phyloP scores from a whole-genome alignment of 1,140 invertebrate species.

The Drosophila pectinifera region DNA sequence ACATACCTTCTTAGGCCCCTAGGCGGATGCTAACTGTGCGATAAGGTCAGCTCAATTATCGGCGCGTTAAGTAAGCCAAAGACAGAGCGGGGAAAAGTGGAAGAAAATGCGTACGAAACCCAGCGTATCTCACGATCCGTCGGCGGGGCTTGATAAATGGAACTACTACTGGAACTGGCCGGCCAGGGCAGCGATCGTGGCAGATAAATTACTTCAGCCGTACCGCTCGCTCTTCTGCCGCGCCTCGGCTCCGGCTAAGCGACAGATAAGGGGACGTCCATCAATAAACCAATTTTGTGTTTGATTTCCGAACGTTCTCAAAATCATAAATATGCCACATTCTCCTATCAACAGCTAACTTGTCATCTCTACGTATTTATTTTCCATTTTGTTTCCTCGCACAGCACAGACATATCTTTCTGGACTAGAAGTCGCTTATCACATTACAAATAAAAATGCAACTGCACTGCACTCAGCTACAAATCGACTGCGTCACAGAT shows the following conservation, averaged over 20 bases:
- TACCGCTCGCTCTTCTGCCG: constrained; percentile 1
- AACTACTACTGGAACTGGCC: background rate
- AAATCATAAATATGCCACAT: constrained; percentile 33
- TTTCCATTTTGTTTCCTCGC: constrained; percentile 5
- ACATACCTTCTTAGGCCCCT: constrained; percentile 1
- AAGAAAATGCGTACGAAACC: constrained; percentile 32
- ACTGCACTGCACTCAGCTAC: constrained; percentile 27
- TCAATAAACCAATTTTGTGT: constrained; percentile 29
- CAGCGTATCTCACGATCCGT: constrained; percentile 37
- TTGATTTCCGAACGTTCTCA: constrained; percentile 2
- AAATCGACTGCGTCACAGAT: constrained; percentile 7
- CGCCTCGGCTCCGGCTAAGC: background rate
- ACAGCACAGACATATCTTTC: background rate
- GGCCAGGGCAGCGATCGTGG: constrained; percentile 26
- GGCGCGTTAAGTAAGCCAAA: constrained; percentile 36
- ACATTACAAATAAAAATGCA: constrained; percentile 76
- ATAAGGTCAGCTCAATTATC: constrained; percentile 48
- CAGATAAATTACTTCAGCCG: constrained; percentile 31
- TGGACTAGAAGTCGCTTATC: constrained; percentile 41
- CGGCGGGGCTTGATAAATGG: constrained; percentile 37
- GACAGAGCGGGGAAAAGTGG: background rate
- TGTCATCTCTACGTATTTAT: constrained; percentile 7
- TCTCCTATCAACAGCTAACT: background rate
- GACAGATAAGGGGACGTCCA: constrained; percentile 10
- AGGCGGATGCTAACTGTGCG: constrained; percentile 44